These are phyloP conservation scores for Cecropterus lyciades DNA, from an alignment of 1,140 invertebrate genomes.

Conservation along the genomic window DNA sequence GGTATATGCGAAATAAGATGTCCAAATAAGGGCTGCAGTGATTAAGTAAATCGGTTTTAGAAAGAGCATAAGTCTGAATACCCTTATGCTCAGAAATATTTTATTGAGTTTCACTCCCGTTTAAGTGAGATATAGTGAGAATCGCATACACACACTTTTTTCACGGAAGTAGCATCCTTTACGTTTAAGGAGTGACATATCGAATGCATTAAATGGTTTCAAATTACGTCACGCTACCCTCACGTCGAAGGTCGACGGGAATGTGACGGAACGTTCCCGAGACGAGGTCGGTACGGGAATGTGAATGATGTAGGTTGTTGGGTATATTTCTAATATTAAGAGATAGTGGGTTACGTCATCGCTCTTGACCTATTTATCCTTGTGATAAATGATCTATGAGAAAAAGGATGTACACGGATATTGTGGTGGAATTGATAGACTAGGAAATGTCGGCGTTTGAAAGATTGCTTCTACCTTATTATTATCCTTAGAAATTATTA, in stretches of 20 bases:
- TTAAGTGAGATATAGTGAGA: no score
- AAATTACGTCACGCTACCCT: slow-evolving; percentile 22
- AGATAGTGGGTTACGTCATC: slow-evolving; percentile 26
- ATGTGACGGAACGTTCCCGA: slow-evolving; percentile 20
- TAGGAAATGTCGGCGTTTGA: no score
- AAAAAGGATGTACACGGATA: slow-evolving; percentile 1
- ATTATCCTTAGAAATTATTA: no score
- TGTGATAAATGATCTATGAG: slow-evolving; percentile 20
- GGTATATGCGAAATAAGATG: no score
- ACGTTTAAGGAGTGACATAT: slow-evolving; percentile 15
- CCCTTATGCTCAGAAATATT: no score
- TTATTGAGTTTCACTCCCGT: no score
- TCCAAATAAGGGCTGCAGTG: no score
- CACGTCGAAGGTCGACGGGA: slow-evolving; percentile 8
- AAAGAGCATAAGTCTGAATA: no score
- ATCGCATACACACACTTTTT: no score
- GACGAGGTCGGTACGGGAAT: slow-evolving; percentile 21
- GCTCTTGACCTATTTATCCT: slow-evolving; percentile 23
- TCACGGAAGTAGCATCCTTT: no score
- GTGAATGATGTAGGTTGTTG: slow-evolving; percentile 23
- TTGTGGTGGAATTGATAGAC: not conserved
- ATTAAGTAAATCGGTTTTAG: no score
- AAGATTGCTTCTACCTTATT: no score
- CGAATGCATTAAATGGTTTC: slow-evolving; percentile 22
- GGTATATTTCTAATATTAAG: slow-evolving; percentile 7